A percentile compares a stretch with the other conserved stretches of the same genome.
Conservation (phyloP, 2,888 invertebrate genomes). For the Escarpia spicata region DNA sequence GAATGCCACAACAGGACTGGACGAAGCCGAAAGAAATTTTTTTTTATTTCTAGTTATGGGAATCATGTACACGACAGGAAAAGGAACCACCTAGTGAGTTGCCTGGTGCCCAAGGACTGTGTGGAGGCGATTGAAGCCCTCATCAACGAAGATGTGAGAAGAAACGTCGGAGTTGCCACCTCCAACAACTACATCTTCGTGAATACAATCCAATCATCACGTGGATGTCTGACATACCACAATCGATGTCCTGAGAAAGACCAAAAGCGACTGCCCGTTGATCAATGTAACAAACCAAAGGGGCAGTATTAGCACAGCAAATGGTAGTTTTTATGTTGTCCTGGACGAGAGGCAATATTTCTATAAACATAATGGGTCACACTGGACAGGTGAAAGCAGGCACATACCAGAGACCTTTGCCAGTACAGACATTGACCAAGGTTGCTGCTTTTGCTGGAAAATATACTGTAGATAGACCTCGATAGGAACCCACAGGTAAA, state of each 20-base stretch:
- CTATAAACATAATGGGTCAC: background rate
- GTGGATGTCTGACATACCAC: background rate
- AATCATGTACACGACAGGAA: conserved; percentile 26
- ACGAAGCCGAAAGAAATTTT: conserved; percentile 27
- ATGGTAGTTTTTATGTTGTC: background rate
- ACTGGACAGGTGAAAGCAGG: background rate
- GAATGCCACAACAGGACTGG: background rate
- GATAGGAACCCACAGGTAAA: too few relatives aligned
- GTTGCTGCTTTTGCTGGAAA: too few relatives aligned
- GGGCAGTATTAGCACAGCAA: background rate
- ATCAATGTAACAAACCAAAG: conserved; percentile 17
- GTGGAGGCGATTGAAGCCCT: background rate
- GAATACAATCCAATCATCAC: background rate
- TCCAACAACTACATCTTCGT: background rate
- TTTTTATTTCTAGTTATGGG: conserved; percentile 22
- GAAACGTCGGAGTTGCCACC: too few relatives aligned
- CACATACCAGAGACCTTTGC: conserved; percentile 21
- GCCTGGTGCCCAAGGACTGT: conserved; percentile 24
- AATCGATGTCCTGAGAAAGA: background rate
- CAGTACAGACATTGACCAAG: too few relatives aligned
- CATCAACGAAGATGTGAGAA: background rate
- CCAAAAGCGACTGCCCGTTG: background rate
- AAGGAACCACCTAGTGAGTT: background rate
- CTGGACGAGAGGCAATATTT: background rate
- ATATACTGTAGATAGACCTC: background rate